Evolutionary conservation across 2,113 vertebrate species (phyloP), one percentile per base, ranked within the genome.

Genomic region (Reinhardtius hippoglossoides): DNA sequence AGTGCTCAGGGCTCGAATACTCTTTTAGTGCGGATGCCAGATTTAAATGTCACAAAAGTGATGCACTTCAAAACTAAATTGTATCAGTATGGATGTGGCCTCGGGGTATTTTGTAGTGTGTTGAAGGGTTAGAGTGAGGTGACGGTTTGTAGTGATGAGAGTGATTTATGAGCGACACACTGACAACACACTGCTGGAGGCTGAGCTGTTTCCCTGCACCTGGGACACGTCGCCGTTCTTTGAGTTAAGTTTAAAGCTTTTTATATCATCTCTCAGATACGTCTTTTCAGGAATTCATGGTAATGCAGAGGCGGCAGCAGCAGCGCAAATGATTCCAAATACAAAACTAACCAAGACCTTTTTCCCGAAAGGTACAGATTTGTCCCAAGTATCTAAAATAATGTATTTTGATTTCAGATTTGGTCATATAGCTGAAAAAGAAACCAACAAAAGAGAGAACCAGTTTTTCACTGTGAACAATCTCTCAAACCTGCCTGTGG

Each of bases 161-260:
- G 76, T 10, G 46, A 89, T 93, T 92, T 89, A 92, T 76, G 87
- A 85, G 71, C 57, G 23, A 60, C 67, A 74, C n/a, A 26, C 73
- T 77, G 83, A 81, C 78, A 86, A 61, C 71, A 78, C 56, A 56
- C 24, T 4, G 74, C 87, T 76, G 3, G 50, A 79, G 79, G 83
- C 79, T 24, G 21, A 61, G 71, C 62, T 50, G 48, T 69, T 71
- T 81, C 58, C 68, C 66, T 80, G 85, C 89, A 92, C 68, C 84
- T 90, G 86, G 87, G 57, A 81, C 21, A 66, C 37, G 59, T 15
- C 58, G 35, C 50, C 37, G 48, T n/a, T 83, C 61, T 81, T 78
- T 78, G 46, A 80, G 67, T 78, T 40, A 81, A 4, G 46, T 81
- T 70, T 68, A 74, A 42, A 74, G 71, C 81, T 77, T 62, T 23